A percentile compares a stretch with the other conserved stretches of the same genome.
These are phyloP conservation scores for Salvelinus sp. DNA, from an alignment of 2,113 vertebrate genomes.

Conservation along the genomic window DNA sequence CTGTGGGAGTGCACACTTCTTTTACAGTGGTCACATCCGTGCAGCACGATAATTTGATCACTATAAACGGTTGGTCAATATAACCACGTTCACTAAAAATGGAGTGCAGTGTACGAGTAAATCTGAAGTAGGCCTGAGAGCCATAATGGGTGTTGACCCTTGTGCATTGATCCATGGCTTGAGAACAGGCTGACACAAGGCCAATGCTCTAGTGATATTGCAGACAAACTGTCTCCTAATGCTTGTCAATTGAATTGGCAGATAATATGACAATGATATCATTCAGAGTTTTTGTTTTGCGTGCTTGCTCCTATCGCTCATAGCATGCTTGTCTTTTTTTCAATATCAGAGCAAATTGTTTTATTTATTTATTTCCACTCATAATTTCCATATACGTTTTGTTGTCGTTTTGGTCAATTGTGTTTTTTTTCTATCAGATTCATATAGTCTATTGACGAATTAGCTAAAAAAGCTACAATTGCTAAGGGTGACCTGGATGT, in stretches of 20 bases:
- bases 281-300: neutral
- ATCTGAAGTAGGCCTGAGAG: conserved; percentile 21
- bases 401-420: conserved; percentile 1
- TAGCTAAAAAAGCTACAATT: neutral
- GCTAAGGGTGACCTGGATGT: neutral
- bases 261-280: neutral
- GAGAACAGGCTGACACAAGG: conserved; percentile 7
- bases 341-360: conserved; percentile 32
- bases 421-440: neutral
- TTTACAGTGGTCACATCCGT: neutral
- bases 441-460: neutral
- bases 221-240: conserved; percentile 47
- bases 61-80: neutral
- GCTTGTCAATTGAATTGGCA: neutral
- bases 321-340: conserved; percentile 57
- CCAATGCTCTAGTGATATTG: conserved; percentile 25
- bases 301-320: conserved; percentile 47
- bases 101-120: too few species aligned
- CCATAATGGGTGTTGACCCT: conserved; percentile 9
- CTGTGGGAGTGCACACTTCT: neutral
- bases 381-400: conserved; percentile 39
- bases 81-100: neutral
- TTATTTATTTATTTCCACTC: conserved; percentile 75
- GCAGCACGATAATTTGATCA: neutral
- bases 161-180: conserved; percentile 21